phyloP scores from a whole-genome alignment of 2,797 vertebrate genomes.

The Squalus acanthias region DNA sequence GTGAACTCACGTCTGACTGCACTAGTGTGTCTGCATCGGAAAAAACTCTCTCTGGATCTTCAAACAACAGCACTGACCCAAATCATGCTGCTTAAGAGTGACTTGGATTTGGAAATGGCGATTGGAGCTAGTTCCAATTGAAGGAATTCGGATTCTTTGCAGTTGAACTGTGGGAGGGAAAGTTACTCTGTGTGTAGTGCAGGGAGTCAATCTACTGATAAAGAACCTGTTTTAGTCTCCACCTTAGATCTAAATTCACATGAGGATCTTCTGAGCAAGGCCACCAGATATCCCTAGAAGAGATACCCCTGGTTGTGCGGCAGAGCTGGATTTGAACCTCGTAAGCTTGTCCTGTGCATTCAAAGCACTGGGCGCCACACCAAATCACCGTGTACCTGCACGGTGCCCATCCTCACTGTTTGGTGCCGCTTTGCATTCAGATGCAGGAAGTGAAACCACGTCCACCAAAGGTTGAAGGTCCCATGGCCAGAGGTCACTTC shows the following conservation, averaged over 20 bases:
- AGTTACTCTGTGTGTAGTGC: background rate
- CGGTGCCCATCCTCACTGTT: background rate
- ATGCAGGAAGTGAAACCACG: background rate
- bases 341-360: background rate
- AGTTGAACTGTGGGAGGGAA: too few species aligned
- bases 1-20: background rate
- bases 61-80: background rate
- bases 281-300: background rate
- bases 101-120: too few species aligned
- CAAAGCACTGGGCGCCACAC: too few species aligned
- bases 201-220: background rate
- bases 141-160: too few species aligned
- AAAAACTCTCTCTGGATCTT: background rate
- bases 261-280: background rate
- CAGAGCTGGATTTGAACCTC: background rate
- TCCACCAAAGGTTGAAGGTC: background rate
- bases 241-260: background rate
- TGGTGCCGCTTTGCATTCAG: background rate
- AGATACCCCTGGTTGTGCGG: background rate
- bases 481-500: background rate
- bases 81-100: too few species aligned
- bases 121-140: too few species aligned
- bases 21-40: too few species aligned
- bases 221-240: background rate
- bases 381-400: background rate